Conservation (phyloP, 2,797 vertebrate genomes). For the Neosalanx taihuensis region DNA sequence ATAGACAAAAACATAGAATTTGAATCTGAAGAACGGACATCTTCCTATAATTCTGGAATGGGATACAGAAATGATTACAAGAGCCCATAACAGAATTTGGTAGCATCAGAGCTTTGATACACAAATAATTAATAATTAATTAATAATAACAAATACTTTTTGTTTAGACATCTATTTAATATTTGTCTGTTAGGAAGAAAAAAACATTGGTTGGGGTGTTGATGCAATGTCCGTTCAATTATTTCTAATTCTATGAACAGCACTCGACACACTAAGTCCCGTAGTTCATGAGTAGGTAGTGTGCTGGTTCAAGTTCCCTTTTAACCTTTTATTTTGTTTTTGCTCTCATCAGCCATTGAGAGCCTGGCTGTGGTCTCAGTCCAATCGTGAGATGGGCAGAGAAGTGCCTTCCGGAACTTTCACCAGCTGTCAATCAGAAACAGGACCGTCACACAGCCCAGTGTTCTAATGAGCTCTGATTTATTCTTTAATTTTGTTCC, state of each 20-base stretch:
- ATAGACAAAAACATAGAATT: constrained; percentile 22
- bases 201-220: background rate
- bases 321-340: constrained; percentile 16
- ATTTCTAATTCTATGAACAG: constrained; percentile 20
- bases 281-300: background rate
- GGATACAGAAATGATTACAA: background rate
- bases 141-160: too few relatives aligned
- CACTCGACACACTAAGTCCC: background rate
- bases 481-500: background rate
- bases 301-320: background rate
- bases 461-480: background rate
- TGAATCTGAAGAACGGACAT: constrained; percentile 42
- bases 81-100: background rate
- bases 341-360: constrained; percentile 37
- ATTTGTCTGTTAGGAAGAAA: background rate
- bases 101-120: background rate
- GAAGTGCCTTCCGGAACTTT: constrained; percentile 51
- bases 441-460: constrained; percentile 4
- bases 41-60: background rate
- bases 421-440: constrained; percentile 25
- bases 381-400: constrained; percentile 43
- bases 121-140: background rate
- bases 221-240: constrained; percentile 16
- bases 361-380: constrained; percentile 38
- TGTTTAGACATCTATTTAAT: too few relatives aligned